Base-by-base conservation (phyloP, 2,113 vertebrate species). In the Microtus montanus region DNA sequence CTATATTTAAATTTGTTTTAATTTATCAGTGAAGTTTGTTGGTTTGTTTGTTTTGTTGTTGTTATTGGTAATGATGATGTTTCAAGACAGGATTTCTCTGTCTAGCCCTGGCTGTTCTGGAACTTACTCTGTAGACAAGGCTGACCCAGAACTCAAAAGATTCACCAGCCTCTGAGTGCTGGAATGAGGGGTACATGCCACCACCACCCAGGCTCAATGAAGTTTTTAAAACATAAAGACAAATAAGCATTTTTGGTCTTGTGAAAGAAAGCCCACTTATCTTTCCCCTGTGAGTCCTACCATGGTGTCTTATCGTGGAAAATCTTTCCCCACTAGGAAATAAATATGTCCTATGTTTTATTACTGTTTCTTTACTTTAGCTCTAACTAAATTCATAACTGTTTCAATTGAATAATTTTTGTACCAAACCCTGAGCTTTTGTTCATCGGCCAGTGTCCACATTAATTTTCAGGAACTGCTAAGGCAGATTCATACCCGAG, bases 391-490 rank as follows among this genome's bases (percentile, higher is more conserved):
- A 64, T 8, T 87, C 28, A 19, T 63, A 92, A 91, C 85, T 92
- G 35, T 86, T 89, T 78, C 83, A 85, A 66, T 88, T 86, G 54
- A 96, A 80, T 75, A 83, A 70, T 77, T 79, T 89, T 93, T 87
- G 24, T 26, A 94, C 49, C 26, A 93, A 92, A 91, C 13, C 3
- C 13, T 63, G 87, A 78, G 26, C 12, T 95, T 95, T 94, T 84
- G 19, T 90, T 66, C 8, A 82, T 41, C 89, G 79, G 5, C 66
- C 95, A 75, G 84, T 38, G 80, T 95, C 68, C 33, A 52, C 10
- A 83, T 70, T 93, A 71, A 41, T 95, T 74, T 89, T 90, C 52
- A 89, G 26, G 92, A 92, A 64, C 24, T 47, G 61, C 4, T 30
- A 82, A 49, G 63, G 73, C 63, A 78, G 85, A 92, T 71, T 24